Conservation (phyloP, 2,797 vertebrate species). For the Phalanger gymnotis region DNA sequence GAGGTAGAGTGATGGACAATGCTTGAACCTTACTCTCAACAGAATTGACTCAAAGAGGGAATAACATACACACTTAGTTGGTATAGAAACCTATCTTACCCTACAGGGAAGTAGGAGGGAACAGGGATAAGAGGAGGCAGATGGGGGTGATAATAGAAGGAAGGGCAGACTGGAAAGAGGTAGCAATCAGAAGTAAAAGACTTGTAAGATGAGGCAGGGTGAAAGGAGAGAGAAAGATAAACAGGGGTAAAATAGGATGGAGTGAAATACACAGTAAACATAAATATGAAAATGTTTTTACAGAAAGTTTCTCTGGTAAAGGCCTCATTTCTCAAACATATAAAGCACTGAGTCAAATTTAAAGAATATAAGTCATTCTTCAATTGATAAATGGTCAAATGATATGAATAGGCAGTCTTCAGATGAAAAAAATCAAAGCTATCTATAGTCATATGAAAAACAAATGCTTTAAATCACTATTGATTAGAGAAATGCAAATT, state of each 20-base stretch:
- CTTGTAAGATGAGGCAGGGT: neutral
- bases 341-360: neutral
- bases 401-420: neutral
- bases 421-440: neutral
- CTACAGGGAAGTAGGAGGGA: neutral
- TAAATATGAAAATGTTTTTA: neutral
- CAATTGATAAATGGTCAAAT: neutral
- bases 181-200: neutral
- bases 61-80: neutral
- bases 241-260: neutral
- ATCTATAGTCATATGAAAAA: neutral
- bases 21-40: neutral
- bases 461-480: neutral
- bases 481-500: neutral
- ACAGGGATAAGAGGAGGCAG: neutral
- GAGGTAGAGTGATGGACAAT: neutral
- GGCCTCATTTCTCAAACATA: neutral
- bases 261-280: neutral
- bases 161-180: no score
- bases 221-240: neutral
- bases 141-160: neutral
- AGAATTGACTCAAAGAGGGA: neutral
- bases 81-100: neutral
- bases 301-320: neutral
- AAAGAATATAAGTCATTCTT: neutral